These are phyloP conservation scores for Aegypius monachus DNA, from an alignment of 2,113 vertebrate genomes.

Conservation along the genomic window DNA sequence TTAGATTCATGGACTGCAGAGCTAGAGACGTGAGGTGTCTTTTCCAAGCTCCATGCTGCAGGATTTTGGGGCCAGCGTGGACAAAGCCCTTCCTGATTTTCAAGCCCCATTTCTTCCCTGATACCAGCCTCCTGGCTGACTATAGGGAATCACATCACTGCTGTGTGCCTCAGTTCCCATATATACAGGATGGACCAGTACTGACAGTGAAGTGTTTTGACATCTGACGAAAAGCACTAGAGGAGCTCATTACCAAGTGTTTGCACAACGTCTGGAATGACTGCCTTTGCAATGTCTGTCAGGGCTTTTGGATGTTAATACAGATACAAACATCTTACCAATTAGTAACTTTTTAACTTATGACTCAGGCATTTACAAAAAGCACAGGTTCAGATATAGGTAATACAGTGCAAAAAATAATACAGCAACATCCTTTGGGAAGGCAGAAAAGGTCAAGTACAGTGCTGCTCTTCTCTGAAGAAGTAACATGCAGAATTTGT, in stretches of 20 bases:
- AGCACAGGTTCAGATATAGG: not conserved
- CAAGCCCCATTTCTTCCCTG: not conserved
- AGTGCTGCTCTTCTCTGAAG: not conserved
- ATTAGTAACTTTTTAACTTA: not conserved
- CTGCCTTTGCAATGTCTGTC: not conserved
- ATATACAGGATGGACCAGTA: not conserved
- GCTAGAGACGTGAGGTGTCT: not conserved
- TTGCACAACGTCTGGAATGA: not conserved
- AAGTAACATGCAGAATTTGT: not conserved
- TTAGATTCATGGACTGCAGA: not conserved
- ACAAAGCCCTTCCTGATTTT: not conserved
- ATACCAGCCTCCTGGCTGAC: not conserved
- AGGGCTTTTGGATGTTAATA: not conserved
- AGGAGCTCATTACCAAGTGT: not conserved
- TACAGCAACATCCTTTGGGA: not conserved
- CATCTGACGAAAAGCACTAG: not conserved
- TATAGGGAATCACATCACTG: not conserved
- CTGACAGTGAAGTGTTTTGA: not conserved
- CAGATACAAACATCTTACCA: not conserved
- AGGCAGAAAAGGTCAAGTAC: conserved; percentile 30
- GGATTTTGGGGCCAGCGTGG: not conserved
- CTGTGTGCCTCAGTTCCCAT: not conserved
- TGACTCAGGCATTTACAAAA: not conserved
- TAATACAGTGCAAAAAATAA: not conserved
- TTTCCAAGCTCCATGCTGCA: not conserved